Conservation (phyloP, 1,140 invertebrate species). For the Saccostrea glomerata region DNA sequence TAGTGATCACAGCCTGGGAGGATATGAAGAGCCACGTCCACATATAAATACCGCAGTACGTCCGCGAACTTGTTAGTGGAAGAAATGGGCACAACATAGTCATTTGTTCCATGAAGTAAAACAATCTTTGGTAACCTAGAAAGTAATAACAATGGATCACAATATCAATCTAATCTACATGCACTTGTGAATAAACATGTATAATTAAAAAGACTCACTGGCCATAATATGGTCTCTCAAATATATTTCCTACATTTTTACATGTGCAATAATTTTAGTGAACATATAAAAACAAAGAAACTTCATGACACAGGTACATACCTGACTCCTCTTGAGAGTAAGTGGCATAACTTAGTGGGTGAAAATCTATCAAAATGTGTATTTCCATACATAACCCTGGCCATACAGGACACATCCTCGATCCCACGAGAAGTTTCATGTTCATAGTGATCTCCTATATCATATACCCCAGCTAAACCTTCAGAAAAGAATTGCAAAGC, state of each 20-base stretch:
- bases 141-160: conserved; percentile 32
- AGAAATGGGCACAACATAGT: conserved; percentile 70
- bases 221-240: too few species aligned
- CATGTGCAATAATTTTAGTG: not conserved
- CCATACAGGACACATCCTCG: conserved; percentile 75
- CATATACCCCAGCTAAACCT: conserved; percentile 78
- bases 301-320: conserved; percentile 21
- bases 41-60: conserved; percentile 64
- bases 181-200: not conserved
- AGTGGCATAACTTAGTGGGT: conserved; percentile 68
- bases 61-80: conserved; percentile 69
- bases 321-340: conserved; percentile 45
- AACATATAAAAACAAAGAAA: not conserved
- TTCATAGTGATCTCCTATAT: conserved; percentile 75
- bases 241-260: too few species aligned
- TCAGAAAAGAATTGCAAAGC: not conserved
- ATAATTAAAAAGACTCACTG: too few species aligned
- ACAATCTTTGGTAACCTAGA: conserved; percentile 74
- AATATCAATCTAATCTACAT: not conserved
- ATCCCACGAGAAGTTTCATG: conserved; percentile 74
- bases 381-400: conserved; percentile 74
- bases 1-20: conserved; percentile 75
- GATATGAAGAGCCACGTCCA: conserved; percentile 69
- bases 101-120: conserved; percentile 74
- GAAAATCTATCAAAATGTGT: conserved; percentile 77